These are phyloP conservation scores for Turnix velox DNA, from an alignment of 2,113 vertebrate species.

Conservation along the genomic window DNA sequence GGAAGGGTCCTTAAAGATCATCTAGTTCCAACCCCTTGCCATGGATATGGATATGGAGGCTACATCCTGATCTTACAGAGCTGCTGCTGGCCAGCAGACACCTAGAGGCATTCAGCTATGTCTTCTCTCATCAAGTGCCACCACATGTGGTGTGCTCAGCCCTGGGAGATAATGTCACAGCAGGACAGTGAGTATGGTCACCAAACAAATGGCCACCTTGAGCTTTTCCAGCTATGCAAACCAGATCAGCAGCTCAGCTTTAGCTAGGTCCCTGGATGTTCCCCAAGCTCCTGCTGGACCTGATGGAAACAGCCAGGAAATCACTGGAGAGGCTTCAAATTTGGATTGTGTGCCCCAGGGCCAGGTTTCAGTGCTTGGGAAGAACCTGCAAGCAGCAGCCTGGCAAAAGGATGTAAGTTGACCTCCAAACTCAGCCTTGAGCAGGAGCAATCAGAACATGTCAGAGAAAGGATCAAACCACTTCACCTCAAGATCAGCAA, in stretches of 20 bases:
- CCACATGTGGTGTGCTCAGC: neutral
- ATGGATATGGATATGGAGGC: too few species aligned
- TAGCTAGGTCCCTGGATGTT: neutral
- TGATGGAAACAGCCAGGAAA: neutral
- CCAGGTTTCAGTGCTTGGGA: neutral
- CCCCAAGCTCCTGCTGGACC: neutral
- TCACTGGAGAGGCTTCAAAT: neutral
- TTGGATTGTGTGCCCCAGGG: neutral
- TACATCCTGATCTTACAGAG: neutral
- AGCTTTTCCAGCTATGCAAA: neutral
- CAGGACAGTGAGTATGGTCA: neutral
- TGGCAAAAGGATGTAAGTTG: neutral
- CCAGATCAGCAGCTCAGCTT: neutral
- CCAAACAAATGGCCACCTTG: neutral
- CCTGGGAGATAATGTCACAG: neutral
- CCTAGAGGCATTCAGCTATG: neutral
- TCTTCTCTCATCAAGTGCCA: neutral
- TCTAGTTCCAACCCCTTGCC: too few species aligned
- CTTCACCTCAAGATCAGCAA: neutral
- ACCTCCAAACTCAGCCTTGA: neutral
- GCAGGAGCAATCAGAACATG: neutral
- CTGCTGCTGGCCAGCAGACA: neutral
- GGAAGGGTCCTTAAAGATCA: too few species aligned
- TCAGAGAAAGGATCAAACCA: neutral
- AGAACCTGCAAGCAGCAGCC: neutral